Evolutionary conservation across 2,113 vertebrate species (phyloP).

Genomic region (Anas platyrhynchos): DNA sequence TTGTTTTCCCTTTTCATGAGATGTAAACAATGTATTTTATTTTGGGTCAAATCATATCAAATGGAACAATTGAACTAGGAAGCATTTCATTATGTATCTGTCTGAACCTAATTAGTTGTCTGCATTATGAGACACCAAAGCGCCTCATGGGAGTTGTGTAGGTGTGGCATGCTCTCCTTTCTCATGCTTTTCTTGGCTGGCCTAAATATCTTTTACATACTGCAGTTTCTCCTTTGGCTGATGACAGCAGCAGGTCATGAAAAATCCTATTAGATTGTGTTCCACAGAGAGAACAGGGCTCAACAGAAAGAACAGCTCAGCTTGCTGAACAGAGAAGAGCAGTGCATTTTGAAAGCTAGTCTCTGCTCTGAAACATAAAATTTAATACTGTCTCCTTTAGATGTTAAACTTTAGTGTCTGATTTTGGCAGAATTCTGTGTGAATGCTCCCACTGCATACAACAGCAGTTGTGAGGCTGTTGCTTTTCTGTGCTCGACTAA

Average conservation of each 20-base stretch:
- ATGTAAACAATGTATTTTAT: neutral
- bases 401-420: neutral
- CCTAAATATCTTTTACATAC: neutral
- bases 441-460: accelerated
- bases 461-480: neutral
- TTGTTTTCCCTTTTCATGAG: neutral
- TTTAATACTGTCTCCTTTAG: neutral
- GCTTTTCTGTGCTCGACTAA: neutral
- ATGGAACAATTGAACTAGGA: neutral
- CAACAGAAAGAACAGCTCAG: neutral
- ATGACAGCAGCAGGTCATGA: neutral
- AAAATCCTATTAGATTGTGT: neutral
- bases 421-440: neutral
- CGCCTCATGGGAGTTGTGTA: neutral
- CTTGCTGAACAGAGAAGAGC: neutral
- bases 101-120: neutral
- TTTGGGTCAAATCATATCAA: neutral
- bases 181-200: neutral
- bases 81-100: neutral
- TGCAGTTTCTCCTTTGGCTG: neutral
- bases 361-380: neutral
- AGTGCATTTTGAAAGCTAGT: neutral
- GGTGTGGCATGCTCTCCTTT: neutral
- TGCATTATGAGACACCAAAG: neutral
- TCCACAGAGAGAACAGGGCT: neutral